A percentile compares a stretch with the other conserved stretches of the same genome.
These are phyloP conservation scores for Rhizomys pruinosus DNA, from an alignment of 2,113 vertebrate genomes.

Conservation along the genomic window DNA sequence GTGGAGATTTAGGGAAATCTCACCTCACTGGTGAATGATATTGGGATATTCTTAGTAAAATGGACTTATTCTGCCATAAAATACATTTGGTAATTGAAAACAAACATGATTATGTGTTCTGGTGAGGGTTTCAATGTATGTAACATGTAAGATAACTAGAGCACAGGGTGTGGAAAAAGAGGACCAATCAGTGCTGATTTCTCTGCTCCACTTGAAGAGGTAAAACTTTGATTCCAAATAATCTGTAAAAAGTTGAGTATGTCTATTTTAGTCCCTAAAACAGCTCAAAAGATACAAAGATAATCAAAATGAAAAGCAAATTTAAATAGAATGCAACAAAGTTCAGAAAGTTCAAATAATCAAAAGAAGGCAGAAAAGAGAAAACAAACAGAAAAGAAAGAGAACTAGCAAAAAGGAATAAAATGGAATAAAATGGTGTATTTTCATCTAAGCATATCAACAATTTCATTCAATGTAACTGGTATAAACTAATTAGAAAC, in stretches of 20 bases:
- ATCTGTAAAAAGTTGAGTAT: not conserved
- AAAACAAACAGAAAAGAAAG: not conserved
- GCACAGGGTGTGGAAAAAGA: not conserved
- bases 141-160: not conserved
- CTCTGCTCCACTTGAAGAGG: not conserved
- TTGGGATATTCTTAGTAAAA: not conserved
- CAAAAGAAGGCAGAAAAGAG: not conserved
- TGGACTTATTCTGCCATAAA: not conserved
- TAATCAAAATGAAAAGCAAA: not conserved
- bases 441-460: not conserved
- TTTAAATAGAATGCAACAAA: conserved; percentile 10
- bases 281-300: not conserved
- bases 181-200: not conserved
- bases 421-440: not conserved
- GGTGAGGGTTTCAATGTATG: not conserved
- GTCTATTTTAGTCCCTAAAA: not conserved
- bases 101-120: not conserved
- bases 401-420: not conserved
- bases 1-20: not conserved
- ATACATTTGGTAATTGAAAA: conserved; percentile 6
- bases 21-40: not conserved
- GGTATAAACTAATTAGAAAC: not conserved
- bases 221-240: not conserved
- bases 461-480: conserved; percentile 1
- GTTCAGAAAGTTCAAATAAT: not conserved